A percentile compares a stretch with the other conserved stretches of the same genome.
These are phyloP conservation scores for Cephus runcator DNA, from an alignment of 2,888 invertebrate genomes.

Conservation along the genomic window DNA sequence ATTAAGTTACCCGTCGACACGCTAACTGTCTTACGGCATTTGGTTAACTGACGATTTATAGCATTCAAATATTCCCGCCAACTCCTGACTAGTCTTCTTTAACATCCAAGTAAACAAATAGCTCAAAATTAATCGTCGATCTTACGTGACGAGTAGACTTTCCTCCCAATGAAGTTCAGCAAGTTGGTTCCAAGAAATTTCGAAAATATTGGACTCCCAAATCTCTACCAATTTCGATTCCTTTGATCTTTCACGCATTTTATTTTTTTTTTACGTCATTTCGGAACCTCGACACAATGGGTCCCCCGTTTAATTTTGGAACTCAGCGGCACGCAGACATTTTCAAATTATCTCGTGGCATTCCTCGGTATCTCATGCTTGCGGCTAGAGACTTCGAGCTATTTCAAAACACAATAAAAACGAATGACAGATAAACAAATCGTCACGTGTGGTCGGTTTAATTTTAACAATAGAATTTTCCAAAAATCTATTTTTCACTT, in stretches of 20 bases:
- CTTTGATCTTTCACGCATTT: neutral
- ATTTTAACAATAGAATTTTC: no score
- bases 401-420: neutral
- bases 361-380: neutral
- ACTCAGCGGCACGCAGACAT: neutral
- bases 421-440: neutral
- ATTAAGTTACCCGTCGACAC: neutral
- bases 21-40: neutral
- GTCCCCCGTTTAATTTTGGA: neutral
- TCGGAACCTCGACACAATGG: neutral
- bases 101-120: neutral
- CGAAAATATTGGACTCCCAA: neutral
- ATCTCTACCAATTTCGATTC: neutral
- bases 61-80: neutral
- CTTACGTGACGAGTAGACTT: neutral
- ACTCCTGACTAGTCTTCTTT: no score
- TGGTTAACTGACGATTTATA: neutral
- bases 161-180: neutral
- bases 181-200: neutral
- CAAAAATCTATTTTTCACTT: no score
- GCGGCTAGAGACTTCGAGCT: no score
- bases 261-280: neutral
- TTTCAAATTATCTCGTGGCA: neutral
- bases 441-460: no score
- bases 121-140: neutral